These are phyloP conservation scores for Chromoteleia sp. DNA, from an alignment of 2,888 invertebrate genomes.

Conservation along the genomic window DNA sequence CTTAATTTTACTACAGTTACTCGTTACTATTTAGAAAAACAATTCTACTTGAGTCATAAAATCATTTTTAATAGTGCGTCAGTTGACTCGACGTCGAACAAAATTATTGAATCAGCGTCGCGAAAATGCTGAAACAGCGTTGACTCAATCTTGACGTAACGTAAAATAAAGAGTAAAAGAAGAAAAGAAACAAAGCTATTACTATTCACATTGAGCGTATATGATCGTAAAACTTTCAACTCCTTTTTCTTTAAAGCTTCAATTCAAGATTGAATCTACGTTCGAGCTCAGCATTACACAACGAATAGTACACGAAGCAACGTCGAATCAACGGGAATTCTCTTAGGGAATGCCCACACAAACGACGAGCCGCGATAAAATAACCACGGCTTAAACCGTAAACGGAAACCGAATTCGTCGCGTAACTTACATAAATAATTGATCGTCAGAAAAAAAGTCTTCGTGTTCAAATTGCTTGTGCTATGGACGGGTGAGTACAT, in stretches of 20 bases:
- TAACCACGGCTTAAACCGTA: neutral
- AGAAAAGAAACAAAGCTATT: neutral
- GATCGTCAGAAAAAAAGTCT: conserved; percentile 61
- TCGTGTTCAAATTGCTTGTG: conserved; percentile 75
- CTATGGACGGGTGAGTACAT: conserved; percentile 80
- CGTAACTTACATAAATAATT: conserved; percentile 55
- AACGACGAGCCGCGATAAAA: conserved; percentile 9
- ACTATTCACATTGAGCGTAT: conserved; percentile 2
- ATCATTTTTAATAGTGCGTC: conserved; percentile 27
- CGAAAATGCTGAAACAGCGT: neutral
- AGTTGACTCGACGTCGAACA: conserved; percentile 16
- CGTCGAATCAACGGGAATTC: conserved; percentile 43
- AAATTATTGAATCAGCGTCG: neutral
- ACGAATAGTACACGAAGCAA: neutral
- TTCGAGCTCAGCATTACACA: neutral
- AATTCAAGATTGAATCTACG: neutral
- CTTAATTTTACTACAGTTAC: too few relatives aligned
- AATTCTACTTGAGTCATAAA: too few relatives aligned
- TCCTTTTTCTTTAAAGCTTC: neutral
- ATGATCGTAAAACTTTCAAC: too few relatives aligned
- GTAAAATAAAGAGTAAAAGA: neutral
- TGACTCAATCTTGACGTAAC: neutral
- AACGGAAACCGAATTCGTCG: conserved; percentile 38
- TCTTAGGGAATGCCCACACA: conserved; percentile 39
- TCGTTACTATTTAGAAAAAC: too few relatives aligned